Conservation (phyloP, 2,113 vertebrate species). For the Oryzias melastigma region DNA sequence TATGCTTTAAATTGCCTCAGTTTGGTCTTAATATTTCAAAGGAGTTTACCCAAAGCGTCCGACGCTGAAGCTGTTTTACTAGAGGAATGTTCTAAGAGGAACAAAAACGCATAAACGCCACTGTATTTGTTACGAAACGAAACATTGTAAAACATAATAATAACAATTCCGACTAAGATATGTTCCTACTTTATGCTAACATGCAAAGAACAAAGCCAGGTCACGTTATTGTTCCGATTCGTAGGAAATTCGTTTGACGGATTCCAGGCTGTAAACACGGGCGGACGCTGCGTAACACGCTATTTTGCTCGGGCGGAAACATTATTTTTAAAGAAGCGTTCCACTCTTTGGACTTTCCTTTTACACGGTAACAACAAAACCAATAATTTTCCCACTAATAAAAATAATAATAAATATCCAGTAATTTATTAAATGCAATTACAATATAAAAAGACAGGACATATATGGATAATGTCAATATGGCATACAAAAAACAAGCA, state of each 20-base stretch:
- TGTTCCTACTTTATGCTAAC: not conserved
- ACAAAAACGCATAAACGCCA: too few relatives aligned
- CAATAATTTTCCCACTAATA: not conserved
- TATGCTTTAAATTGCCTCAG: too few relatives aligned
- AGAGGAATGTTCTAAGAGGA: too few relatives aligned
- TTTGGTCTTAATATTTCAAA: too few relatives aligned
- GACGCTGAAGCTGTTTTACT: too few relatives aligned
- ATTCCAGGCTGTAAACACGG: too few relatives aligned
- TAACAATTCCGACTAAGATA: not conserved
- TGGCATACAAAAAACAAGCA: conserved; percentile 13
- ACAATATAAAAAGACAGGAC: conserved; percentile 1
- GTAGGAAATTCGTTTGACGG: conserved; percentile 1
- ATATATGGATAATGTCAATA: conserved; percentile 4
- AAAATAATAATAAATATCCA: not conserved
- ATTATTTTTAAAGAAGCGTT: not conserved
- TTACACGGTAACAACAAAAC: not conserved
- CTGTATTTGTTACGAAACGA: too few relatives aligned
- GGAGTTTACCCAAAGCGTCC: too few relatives aligned
- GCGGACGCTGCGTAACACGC: conserved; percentile 1
- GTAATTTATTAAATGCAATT: conserved; percentile 35
- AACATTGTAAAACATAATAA: not conserved
- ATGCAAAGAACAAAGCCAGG: not conserved
- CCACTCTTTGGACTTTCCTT: not conserved
- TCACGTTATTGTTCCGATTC: not conserved
- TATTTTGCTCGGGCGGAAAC: conserved; percentile 25